These are phyloP conservation scores for Pedetes capensis DNA, from an alignment of 2,113 vertebrate genomes.

Conservation along the genomic window DNA sequence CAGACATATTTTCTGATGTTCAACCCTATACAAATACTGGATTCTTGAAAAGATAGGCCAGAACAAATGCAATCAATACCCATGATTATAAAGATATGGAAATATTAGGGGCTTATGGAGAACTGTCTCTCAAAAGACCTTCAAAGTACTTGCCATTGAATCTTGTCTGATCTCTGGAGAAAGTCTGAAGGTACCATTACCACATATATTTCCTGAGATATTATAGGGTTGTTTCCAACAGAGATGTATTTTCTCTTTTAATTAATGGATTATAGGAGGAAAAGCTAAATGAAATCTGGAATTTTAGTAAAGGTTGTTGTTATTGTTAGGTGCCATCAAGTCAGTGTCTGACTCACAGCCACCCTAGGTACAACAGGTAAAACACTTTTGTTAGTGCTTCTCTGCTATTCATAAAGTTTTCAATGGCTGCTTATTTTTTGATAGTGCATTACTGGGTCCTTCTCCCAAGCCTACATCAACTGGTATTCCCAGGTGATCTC, in stretches of 20 bases:
- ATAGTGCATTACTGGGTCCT: no score
- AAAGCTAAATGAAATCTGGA: neutral
- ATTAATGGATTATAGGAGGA: constrained; percentile 14
- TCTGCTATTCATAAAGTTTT: no score
- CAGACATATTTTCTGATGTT: neutral
- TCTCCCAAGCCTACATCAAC: no score
- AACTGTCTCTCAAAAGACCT: constrained; percentile 1
- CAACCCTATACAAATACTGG: neutral
- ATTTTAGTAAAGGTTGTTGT: constrained; percentile 31
- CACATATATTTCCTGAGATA: constrained; percentile 45
- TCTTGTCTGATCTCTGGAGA: neutral
- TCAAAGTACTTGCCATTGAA: neutral
- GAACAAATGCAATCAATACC: neutral
- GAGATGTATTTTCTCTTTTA: constrained; percentile 18
- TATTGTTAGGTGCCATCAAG: no score
- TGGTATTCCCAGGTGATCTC: no score
- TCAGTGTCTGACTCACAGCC: no score
- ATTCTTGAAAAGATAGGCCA: neutral
- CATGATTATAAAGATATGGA: constrained; percentile 29
- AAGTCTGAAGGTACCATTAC: constrained; percentile 16
- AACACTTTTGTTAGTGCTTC: no score
- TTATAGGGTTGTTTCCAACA: neutral
- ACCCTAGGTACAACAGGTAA: no score
- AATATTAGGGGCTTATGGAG: neutral
- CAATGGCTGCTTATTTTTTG: no score